Percentiles rank a stretch among this genome's conserved stretches.
Evolutionary conservation across 2,113 vertebrate species (phyloP).

Genomic region (Scomber scombrus): DNA sequence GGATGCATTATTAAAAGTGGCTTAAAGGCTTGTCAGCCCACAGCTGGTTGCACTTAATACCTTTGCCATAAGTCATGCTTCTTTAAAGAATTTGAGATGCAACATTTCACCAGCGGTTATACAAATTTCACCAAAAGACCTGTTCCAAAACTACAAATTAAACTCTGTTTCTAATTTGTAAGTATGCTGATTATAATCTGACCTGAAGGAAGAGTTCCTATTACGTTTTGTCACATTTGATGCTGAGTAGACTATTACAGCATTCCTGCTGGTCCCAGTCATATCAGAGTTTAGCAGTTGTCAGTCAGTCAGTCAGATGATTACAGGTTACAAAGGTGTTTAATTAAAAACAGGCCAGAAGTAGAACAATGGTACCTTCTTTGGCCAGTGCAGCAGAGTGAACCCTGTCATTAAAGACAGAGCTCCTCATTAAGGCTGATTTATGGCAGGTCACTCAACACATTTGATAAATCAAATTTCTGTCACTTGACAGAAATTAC

Average conservation of each 20-base stretch:
- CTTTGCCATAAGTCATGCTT: constrained; percentile 31
- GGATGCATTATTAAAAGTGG: constrained; percentile 66
- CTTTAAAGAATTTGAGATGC: constrained; percentile 21
- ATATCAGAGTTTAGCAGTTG: constrained; percentile 30
- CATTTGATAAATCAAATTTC: too few species aligned
- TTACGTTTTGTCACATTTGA: constrained; percentile 7
- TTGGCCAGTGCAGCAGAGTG: constrained; percentile 15
- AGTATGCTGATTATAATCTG: neutral
- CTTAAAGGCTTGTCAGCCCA: constrained; percentile 54
- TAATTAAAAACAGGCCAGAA: constrained; percentile 49
- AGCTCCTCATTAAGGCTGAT: constrained; percentile 39
- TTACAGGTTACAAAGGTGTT: constrained; percentile 53
- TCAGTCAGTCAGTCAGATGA: constrained; percentile 37
- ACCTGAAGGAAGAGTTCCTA: neutral
- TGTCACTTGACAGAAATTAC: too few species aligned
- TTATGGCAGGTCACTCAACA: too few species aligned
- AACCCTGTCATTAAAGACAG: constrained; percentile 38
- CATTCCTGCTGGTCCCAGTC: constrained; percentile 12
- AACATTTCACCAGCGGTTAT: constrained; percentile 23
- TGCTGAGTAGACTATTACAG: constrained; percentile 3
- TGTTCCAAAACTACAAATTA: constrained; percentile 12
- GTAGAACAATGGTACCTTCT: constrained; percentile 18
- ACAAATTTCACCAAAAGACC: neutral
- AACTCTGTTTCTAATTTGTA: neutral
- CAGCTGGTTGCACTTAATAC: constrained; percentile 48